Evolutionary conservation across 2,888 invertebrate genomes (phyloP).

Genomic region (Eugnorisma glareosa): DNA sequence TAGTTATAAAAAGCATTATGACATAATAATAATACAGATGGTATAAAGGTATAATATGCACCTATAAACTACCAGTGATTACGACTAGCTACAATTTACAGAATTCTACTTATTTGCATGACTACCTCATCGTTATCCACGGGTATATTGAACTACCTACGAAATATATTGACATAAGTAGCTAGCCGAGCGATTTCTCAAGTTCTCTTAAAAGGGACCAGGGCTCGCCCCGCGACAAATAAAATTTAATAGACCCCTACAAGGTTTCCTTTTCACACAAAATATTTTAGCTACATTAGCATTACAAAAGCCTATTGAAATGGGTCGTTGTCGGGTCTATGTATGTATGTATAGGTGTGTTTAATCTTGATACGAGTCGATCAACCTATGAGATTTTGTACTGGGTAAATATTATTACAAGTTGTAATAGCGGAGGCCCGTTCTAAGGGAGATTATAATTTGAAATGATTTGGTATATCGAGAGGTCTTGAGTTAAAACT

Average conservation of each 20-base stretch:
- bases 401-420: conserved; percentile 11
- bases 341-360: conserved; percentile 8
- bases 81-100: neutral
- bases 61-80: neutral
- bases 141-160: conserved; percentile 12
- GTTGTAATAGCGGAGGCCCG: neutral
- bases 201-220: conserved; percentile 57
- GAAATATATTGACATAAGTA: conserved; percentile 46
- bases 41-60: neutral
- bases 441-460: neutral
- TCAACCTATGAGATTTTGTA: conserved; percentile 19
- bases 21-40: too few species aligned
- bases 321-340: conserved; percentile 16
- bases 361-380: conserved; percentile 20
- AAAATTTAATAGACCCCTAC: conserved; percentile 64
- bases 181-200: conserved; percentile 60
- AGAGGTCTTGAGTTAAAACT: neutral
- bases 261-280: conserved; percentile 57
- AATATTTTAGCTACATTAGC: conserved; percentile 65
- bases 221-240: conserved; percentile 50
- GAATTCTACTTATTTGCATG: neutral
- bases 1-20: neutral
- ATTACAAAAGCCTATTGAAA: conserved; percentile 58
- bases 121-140: neutral
- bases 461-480: neutral